phyloP scores from a whole-genome alignment of 2,113 vertebrate genomes.

The Grantiella picta region DNA sequence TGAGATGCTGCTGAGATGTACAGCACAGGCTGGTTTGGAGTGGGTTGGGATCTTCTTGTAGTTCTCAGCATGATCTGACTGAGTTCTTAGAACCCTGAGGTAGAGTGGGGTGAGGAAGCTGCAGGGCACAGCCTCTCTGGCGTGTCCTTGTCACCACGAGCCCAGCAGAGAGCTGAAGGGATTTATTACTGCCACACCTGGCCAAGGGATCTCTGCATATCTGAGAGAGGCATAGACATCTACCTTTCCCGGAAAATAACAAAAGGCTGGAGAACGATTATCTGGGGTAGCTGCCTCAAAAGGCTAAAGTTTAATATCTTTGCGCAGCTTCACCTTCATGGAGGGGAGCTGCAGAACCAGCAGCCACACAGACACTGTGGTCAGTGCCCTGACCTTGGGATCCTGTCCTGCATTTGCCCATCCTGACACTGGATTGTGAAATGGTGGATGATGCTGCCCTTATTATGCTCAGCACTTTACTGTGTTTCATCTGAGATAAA shows the following conservation, averaged over 20 bases:
- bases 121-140: background rate
- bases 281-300: too few species aligned
- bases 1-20: background rate
- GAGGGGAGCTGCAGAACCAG: background rate
- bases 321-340: background rate
- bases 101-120: background rate
- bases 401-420: background rate
- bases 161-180: background rate
- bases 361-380: background rate
- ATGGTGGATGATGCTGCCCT: background rate
- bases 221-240: background rate
- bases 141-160: background rate
- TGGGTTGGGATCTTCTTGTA: accelerated
- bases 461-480: background rate
- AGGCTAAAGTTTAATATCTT: background rate
- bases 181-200: background rate
- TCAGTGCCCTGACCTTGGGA: background rate
- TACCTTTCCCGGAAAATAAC: background rate
- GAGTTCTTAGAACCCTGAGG: background rate
- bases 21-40: background rate
- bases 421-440: background rate
- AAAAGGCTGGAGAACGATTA: background rate
- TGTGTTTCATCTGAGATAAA: background rate
- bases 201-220: background rate
- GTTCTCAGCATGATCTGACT: background rate